phyloP scores from a whole-genome alignment of 2,797 vertebrate species.

The Tarsius wallacei region DNA sequence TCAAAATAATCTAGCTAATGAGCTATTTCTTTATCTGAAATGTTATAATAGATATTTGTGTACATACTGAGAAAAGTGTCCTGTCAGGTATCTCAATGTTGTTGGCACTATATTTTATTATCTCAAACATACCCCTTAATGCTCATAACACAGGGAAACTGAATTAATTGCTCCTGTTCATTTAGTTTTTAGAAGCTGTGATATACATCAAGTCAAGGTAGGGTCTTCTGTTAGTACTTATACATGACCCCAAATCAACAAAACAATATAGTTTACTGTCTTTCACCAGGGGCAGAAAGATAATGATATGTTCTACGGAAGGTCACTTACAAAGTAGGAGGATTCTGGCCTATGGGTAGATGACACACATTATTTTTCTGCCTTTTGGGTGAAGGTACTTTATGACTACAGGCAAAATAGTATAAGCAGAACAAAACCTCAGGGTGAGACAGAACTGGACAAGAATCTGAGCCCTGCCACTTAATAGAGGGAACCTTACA shows the following conservation, averaged over 20 bases:
- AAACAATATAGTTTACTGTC: not conserved
- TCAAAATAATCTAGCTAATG: not conserved
- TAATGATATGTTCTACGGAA: not conserved
- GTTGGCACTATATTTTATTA: not conserved
- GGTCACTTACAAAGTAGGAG: not conserved
- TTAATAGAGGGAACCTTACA: not conserved
- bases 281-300: not conserved
- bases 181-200: not conserved
- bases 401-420: not conserved
- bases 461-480: not conserved
- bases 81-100: not conserved
- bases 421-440: not conserved
- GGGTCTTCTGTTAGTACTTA: not conserved
- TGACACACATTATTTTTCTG: not conserved
- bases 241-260: not conserved
- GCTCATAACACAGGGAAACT: not conserved
- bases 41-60: not conserved
- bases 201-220: not conserved
- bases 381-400: not conserved
- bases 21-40: not conserved
- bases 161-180: not conserved
- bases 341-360: not conserved
- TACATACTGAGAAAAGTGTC: not conserved
- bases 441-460: not conserved
- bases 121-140: not conserved